phyloP scores from a whole-genome alignment of 2,797 vertebrate genomes.

The Darevskia nairensis region DNA sequence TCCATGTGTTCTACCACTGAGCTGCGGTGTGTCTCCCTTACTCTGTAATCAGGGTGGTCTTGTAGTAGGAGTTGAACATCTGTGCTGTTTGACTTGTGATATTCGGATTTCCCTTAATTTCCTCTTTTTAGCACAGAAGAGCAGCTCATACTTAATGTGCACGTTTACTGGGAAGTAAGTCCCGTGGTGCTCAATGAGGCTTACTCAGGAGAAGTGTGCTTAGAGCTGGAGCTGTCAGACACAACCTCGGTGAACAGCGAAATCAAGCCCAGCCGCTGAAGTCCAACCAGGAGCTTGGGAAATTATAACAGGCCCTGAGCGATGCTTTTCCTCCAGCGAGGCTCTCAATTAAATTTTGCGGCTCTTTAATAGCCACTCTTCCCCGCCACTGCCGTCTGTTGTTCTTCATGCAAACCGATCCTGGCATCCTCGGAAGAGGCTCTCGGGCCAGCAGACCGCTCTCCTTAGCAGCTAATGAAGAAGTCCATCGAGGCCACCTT shows the following conservation, averaged over 20 bases:
- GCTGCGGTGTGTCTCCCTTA: too few relatives aligned
- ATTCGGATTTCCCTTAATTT: not conserved
- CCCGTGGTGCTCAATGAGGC: not conserved
- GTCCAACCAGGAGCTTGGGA: not conserved
- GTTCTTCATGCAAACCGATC: constrained; percentile 20
- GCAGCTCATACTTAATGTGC: not conserved
- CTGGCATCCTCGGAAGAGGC: not conserved
- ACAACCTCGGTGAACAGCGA: not conserved
- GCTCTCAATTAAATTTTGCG: constrained; percentile 11
- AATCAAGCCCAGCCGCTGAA: too few relatives aligned
- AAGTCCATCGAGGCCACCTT: not conserved
- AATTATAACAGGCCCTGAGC: not conserved
- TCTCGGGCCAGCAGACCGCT: not conserved
- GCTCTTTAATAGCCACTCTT: not conserved
- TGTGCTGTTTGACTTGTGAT: too few relatives aligned
- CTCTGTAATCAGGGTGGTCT: too few relatives aligned
- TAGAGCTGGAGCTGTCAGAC: too few relatives aligned
- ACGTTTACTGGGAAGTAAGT: not conserved
- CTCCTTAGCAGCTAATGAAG: constrained; percentile 28
- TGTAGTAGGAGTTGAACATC: too few relatives aligned
- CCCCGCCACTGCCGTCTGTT: constrained; percentile 4
- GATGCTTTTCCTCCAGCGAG: not conserved
- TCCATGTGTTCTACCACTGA: too few relatives aligned
- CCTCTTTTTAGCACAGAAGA: not conserved
- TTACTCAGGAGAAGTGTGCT: not conserved